A percentile compares a stretch with the other conserved stretches of the same genome.
Evolutionary conservation across 2,797 vertebrate species (phyloP).

Genomic region (Coregonus sp.): DNA sequence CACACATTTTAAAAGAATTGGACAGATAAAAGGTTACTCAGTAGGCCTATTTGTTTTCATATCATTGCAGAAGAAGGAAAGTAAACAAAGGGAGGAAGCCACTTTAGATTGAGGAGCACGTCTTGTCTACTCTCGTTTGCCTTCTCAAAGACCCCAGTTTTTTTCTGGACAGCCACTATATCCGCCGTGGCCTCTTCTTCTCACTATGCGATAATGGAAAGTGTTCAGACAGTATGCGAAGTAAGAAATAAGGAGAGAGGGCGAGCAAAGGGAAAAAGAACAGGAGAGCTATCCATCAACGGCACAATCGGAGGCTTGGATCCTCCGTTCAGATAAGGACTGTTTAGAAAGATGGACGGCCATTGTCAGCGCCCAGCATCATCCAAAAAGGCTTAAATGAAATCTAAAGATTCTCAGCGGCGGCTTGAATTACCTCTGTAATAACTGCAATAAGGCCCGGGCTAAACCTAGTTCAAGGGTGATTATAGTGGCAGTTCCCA

Average conservation of each 20-base stretch:
- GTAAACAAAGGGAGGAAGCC: conserved; percentile 5
- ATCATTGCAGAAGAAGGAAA: conserved; percentile 14
- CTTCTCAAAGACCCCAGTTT: conserved; percentile 55
- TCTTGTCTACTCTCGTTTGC: conserved; percentile 37
- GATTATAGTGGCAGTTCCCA: conserved; percentile 54
- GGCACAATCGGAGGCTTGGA: conserved; percentile 67
- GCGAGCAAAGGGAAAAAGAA: conserved; percentile 13
- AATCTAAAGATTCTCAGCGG: conserved; percentile 77
- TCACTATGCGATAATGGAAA: conserved; percentile 49
- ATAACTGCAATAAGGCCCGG: conserved; percentile 52
- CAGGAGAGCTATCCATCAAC: conserved; percentile 78
- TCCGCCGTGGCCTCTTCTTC: conserved; percentile 23
- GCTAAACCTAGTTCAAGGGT: conserved; percentile 56
- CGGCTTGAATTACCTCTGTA: conserved; percentile 76
- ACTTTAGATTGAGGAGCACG: neutral
- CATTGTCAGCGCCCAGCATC: conserved; percentile 70
- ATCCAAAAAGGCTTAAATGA: conserved; percentile 76
- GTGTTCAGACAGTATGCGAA: conserved; percentile 57
- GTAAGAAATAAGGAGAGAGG: neutral
- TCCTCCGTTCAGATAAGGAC: conserved; percentile 83
- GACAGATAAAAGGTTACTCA: neutral
- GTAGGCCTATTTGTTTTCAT: neutral
- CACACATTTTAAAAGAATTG: neutral
- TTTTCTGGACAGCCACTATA: conserved; percentile 27
- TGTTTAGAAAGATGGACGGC: conserved; percentile 84